Evolutionary conservation across 2,888 invertebrate genomes (phyloP).

Genomic region (Cantharis rustica): DNA sequence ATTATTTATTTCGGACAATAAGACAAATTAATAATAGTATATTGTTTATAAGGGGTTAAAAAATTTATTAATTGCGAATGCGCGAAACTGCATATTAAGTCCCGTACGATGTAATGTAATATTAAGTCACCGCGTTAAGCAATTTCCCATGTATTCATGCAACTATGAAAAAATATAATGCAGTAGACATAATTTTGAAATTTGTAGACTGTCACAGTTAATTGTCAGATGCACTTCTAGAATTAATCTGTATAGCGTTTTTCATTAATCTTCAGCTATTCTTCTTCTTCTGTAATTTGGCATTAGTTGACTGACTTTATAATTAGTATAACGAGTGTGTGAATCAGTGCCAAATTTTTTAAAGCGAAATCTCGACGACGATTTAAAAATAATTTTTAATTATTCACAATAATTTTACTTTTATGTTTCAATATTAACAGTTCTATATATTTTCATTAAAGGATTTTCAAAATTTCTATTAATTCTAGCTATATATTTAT

Average conservation of each 20-base stretch:
- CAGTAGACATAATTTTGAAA: background rate
- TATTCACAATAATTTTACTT: background rate
- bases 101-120: too few relatives aligned
- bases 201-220: background rate
- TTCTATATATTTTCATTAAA: background rate
- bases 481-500: background rate
- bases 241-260: constrained; percentile 7
- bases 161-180: too few relatives aligned
- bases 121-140: too few relatives aligned
- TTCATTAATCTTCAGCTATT: constrained; percentile 8
- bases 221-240: background rate
- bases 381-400: constrained; percentile 15
- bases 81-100: too few relatives aligned
- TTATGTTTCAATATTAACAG: background rate
- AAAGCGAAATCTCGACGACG: background rate
- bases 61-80: too few relatives aligned
- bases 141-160: too few relatives aligned
- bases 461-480: background rate
- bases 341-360: constrained; percentile 18
- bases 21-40: too few relatives aligned
- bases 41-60: too few relatives aligned
- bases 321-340: constrained; percentile 19
- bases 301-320: constrained; percentile 16
- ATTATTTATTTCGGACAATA: too few relatives aligned
- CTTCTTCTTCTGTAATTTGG: constrained; percentile 16